A percentile compares a stretch with the other conserved stretches of the same genome.
These are phyloP conservation scores for Rhyacichthys aspro DNA, from an alignment of 2,797 vertebrate genomes.

Conservation along the genomic window DNA sequence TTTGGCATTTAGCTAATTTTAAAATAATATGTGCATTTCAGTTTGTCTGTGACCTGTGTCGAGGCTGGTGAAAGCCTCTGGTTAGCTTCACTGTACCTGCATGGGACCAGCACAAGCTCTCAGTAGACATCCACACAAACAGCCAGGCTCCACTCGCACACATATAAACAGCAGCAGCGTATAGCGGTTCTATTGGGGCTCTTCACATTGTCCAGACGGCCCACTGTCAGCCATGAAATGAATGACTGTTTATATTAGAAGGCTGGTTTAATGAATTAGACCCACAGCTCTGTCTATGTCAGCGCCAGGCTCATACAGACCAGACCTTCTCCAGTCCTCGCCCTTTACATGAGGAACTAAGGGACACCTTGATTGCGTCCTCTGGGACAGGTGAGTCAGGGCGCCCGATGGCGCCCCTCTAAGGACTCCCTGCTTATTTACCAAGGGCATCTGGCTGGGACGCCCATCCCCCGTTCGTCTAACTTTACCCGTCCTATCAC, in stretches of 20 bases:
- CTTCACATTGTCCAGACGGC: conserved; percentile 97
- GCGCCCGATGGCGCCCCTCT: conserved; percentile 87
- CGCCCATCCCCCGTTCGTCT: conserved; percentile 23
- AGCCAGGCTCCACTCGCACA: conserved; percentile 21
- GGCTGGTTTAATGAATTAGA: conserved; percentile 99
- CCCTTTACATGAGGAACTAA: conserved; percentile 34
- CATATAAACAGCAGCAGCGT: conserved; percentile 44
- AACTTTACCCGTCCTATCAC: conserved; percentile 46
- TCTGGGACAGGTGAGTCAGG: conserved; percentile 81
- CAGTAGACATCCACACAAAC: conserved; percentile 63
- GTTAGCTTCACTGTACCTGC: conserved; percentile 71
- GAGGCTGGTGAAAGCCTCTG: conserved; percentile 63
- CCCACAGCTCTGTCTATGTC: conserved; percentile 89
- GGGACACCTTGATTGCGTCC: conserved; percentile 90
- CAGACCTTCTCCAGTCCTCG: conserved; percentile 78
- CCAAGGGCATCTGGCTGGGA: conserved; percentile 92
- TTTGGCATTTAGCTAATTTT: conserved; percentile 38
- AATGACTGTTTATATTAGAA: conserved; percentile 99
- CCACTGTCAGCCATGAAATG: conserved; percentile 92
- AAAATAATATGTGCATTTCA: conserved; percentile 31
- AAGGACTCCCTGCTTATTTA: conserved; percentile 92
- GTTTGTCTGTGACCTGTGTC: conserved; percentile 60
- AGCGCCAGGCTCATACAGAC: conserved; percentile 89
- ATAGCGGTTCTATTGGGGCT: conserved; percentile 78
- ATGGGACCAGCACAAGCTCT: conserved; percentile 47